phyloP scores from a whole-genome alignment of 1,140 invertebrate genomes.

The Drosophila lowei region DNA sequence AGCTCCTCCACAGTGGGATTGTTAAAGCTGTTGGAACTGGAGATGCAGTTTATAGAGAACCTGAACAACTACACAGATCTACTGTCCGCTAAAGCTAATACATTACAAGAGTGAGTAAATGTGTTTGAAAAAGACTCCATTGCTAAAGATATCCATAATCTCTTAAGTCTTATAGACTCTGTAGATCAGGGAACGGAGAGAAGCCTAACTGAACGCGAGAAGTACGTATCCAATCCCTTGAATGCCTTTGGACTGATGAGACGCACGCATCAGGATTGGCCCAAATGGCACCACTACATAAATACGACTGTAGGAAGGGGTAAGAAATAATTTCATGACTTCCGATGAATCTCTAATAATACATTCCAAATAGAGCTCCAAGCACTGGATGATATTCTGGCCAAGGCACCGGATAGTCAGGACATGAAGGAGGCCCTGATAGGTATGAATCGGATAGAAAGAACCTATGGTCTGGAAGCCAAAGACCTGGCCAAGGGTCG shows the following conservation, averaged over 20 bases:
- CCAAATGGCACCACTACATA: constrained; percentile 50
- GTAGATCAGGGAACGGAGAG: constrained; percentile 1
- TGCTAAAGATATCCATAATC: no score
- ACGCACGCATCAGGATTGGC: constrained; percentile 52
- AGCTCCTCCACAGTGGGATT: constrained; percentile 12
- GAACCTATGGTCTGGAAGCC: not conserved
- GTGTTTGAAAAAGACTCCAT: not conserved
- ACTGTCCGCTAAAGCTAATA: constrained; percentile 17
- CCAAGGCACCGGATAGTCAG: constrained; percentile 1
- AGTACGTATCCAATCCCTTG: constrained; percentile 49
- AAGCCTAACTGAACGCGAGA: constrained; percentile 17
- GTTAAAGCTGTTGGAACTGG: constrained; percentile 14
- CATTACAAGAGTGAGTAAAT: constrained; percentile 20
- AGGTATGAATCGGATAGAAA: constrained; percentile 25
- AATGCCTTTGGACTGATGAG: constrained; percentile 47
- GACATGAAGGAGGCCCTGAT: constrained; percentile 10
- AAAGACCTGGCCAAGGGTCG: constrained; percentile 24
- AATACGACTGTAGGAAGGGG: constrained; percentile 22
- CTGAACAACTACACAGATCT: constrained; percentile 22
- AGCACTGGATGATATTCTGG: constrained; percentile 3
- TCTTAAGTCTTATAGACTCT: constrained; percentile 9
- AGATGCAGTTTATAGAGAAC: constrained; percentile 6
- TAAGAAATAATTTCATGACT: not conserved
- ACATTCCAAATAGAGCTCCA: not conserved
- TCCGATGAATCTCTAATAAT: not conserved